Evolutionary conservation across 2,888 invertebrate genomes (phyloP), one percentile per base, ranked within the genome.

Genomic region (Rhagium mordax): DNA sequence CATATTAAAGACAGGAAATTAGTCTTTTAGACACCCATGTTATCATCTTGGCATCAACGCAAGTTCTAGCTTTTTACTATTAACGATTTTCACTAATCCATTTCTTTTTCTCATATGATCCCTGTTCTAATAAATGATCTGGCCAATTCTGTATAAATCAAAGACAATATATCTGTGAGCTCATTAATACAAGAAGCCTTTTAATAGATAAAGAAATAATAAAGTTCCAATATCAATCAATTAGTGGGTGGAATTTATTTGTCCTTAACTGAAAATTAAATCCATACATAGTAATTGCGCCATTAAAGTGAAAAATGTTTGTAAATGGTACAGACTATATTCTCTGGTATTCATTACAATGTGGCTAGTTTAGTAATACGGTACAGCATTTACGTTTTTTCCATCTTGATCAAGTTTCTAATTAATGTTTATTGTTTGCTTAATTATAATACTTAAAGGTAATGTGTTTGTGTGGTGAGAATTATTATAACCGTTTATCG

Each of bases 391-490:
- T 47, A 55, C 33, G 33, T 21, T 51, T 61, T 59, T 60, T 60
- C 18, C 48, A 61, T 49, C 70, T 6, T 18, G 70, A 70, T 70
- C 70, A 61, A 51, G 70, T 70, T 70, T 70, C 70, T 70, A 53
- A 61, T 70, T 70, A 62, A 70, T 70, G 70, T 70, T 61, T 61
- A 70, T 70, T 70, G 70, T 70, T 61, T 27, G 16, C 53, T 70
- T 70, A 72, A 70, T 70, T 71, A 71, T 61, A 48, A 64, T 75
- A 72, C 68, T 75, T 72, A 70, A 71, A 70, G 51, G 60, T 75
- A 75, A 75, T 73, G 71, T 61, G 68, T 71, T 68, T 68, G 71
- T 73, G 75, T 73, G 75, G 73, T 70, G 72, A 75, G 75, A 75
- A 70, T 73, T 73, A 75, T 73, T 75, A 60, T 55, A 71, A 64